A percentile compares a stretch with the other conserved stretches of the same genome.
phyloP scores from a whole-genome alignment of 2,113 vertebrate genomes.

The Elachura formosa region DNA sequence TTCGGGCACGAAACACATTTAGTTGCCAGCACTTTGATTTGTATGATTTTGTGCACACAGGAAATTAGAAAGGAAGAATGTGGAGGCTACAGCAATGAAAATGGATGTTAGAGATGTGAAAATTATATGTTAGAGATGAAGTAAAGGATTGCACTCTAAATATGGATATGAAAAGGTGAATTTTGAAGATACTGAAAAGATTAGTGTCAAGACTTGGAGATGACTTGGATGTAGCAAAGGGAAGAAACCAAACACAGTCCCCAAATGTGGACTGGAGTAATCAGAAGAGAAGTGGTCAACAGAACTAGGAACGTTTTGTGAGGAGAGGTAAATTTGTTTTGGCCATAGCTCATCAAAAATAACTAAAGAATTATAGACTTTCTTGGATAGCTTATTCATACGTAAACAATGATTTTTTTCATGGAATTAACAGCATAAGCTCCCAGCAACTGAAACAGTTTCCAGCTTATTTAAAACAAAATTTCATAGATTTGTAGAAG shows the following conservation, averaged over 20 bases:
- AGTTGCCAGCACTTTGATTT: background rate
- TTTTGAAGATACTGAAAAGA: background rate
- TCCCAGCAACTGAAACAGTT: background rate
- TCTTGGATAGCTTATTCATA: background rate
- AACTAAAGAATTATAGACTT: background rate
- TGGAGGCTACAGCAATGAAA: background rate
- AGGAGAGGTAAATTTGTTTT: background rate
- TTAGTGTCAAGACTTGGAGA: background rate
- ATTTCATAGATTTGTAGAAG: background rate
- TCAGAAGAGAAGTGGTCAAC: background rate
- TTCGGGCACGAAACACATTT: background rate
- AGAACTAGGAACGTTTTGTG: background rate
- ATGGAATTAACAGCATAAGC: background rate
- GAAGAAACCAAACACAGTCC: background rate
- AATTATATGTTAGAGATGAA: background rate
- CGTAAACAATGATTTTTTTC: background rate
- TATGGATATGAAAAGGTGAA: background rate
- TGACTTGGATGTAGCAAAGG: background rate
- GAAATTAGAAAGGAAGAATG: background rate
- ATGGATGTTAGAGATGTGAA: too few relatives aligned
- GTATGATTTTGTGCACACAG: background rate
- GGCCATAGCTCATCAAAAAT: background rate
- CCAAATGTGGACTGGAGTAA: background rate
- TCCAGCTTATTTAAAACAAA: background rate
- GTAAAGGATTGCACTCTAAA: background rate